Evolutionary conservation across 2,113 vertebrate species (phyloP), one percentile per base, ranked within the genome.

Genomic region (Hipposideros armiger): DNA sequence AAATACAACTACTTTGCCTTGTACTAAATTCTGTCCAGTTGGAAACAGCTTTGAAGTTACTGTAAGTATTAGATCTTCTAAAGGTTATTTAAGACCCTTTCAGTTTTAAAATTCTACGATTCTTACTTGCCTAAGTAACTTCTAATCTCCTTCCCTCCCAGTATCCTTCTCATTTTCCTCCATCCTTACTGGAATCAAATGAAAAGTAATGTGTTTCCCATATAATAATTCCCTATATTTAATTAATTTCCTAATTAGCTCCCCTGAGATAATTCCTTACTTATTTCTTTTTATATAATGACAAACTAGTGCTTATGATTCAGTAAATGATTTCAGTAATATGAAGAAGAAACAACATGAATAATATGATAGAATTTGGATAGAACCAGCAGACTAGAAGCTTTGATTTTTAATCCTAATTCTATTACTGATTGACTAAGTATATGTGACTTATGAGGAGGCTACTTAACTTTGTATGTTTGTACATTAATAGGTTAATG

Each of bases 391-490:
- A 32, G 32, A 89, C 20, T 11, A 74, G 80, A 19, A 78, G 20
- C 28, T 85, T 19, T 84, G 28, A 95, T 62, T 78, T 90, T 84
- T 90, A 85, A 52, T 70, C 62, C 50, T 60, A 52, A 77, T 85
- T 85, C 28, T 76, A 6, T 28, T 81, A 47, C 13, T 58, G 40
- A 26, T 32, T 64, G 58, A 67, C 7, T 78, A 66, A 72, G 56
- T 62, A 28, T 85, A 28, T 70, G 7, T 87, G 52, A 67, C 42
- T 91, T 87, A 14, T 92, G 83, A 84, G 32, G 22, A 70, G 19
- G 14, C 36, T 42, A 6, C 3, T 47, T 84, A 67, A 83, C 54
- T 56, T 78, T 70, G 11, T 87, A 62, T 47, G 14, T 78, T 85
- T 96, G 56, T 50, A 47, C 19, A 87, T 90, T 76, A 83, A 58